These are phyloP conservation scores for Tragelaphus buxtoni DNA, from an alignment of 2,113 vertebrate genomes.

Conservation along the genomic window DNA sequence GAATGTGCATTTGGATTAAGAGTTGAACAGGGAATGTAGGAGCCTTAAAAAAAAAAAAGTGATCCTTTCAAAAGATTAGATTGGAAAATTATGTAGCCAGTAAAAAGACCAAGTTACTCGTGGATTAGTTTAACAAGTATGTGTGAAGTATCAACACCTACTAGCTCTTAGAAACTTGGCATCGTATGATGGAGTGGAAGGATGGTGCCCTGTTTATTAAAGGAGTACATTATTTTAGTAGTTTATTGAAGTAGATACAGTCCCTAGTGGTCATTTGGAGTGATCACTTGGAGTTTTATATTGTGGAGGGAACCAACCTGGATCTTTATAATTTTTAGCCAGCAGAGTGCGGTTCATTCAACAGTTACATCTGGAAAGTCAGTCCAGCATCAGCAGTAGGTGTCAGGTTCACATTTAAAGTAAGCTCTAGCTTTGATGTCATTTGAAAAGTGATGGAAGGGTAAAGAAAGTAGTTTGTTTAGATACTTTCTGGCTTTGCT, in stretches of 20 bases:
- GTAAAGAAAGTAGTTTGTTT: background rate
- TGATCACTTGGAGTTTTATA: background rate
- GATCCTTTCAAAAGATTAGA: background rate
- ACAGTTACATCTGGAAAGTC: background rate
- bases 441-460: background rate
- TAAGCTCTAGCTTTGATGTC: background rate
- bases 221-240: background rate
- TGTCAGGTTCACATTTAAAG: background rate
- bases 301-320: background rate
- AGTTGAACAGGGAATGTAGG: background rate
- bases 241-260: background rate
- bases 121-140: background rate
- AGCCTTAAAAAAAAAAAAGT: background rate
- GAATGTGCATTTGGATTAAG: background rate
- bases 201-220: background rate
- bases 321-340: background rate
- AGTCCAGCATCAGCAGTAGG: background rate
- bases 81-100: background rate
- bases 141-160: background rate
- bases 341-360: background rate
- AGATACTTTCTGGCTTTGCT: background rate
- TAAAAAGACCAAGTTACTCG: background rate
- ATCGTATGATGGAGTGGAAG: background rate
- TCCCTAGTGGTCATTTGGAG: background rate
- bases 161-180: background rate